These are phyloP conservation scores for Graptemys geographica DNA, from an alignment of 2,797 vertebrate species.

Conservation along the genomic window DNA sequence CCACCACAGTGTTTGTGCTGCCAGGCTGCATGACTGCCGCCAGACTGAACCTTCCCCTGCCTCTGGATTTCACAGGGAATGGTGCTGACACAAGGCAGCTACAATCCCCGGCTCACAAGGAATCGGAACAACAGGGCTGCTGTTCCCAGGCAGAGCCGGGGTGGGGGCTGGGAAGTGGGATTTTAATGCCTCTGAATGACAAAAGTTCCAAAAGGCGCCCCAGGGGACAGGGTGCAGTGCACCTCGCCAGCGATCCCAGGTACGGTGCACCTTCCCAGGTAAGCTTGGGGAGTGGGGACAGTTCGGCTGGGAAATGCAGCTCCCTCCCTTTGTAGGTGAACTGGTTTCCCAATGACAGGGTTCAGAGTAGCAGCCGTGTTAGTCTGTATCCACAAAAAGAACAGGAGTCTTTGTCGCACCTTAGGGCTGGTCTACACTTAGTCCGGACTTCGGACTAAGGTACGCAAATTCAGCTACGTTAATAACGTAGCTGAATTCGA, in stretches of 20 bases:
- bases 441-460: too few relatives aligned
- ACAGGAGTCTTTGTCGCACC: too few relatives aligned
- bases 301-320: background rate
- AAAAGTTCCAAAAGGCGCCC: background rate
- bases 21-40: too few relatives aligned
- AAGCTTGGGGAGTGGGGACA: background rate
- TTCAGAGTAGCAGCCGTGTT: too few relatives aligned
- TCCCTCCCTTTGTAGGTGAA: background rate
- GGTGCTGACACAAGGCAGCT: rapidly evolving
- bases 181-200: background rate
- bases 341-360: background rate
- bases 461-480: too few relatives aligned
- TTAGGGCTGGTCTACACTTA: too few relatives aligned
- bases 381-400: too few relatives aligned
- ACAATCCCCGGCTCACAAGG: background rate
- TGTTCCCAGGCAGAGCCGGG: background rate
- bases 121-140: background rate
- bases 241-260: too few relatives aligned
- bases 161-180: background rate
- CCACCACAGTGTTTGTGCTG: background rate
- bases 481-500: too few relatives aligned
- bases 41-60: background rate
- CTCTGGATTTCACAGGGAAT: rapidly evolving
- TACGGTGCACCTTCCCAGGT: background rate
- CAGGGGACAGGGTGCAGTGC: background rate